Evolutionary conservation across 2,888 invertebrate species (phyloP), one percentile per base, ranked within the genome.

Genomic region (Lasioglossum leucozonium): DNA sequence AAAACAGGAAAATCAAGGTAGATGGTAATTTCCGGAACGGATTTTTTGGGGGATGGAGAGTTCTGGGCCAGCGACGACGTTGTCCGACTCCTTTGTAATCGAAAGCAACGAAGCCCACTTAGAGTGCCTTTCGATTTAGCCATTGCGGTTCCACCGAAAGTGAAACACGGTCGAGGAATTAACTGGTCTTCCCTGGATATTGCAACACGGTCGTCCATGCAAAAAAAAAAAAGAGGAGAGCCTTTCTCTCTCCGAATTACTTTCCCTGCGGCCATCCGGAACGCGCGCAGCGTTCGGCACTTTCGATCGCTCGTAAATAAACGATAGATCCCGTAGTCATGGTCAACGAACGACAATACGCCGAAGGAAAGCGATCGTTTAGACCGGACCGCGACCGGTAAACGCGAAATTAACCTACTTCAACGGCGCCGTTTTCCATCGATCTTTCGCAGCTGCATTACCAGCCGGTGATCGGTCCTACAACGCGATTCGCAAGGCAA

Each of bases 201-300:
- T 85, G 78, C 87, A 84, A 85, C 79, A 84, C 81, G 76, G 80
- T 77, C 79, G 77, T 65, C 74, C 84, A 88, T 82, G 85, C 77
- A 86, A 88, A 67, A 88, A n/a, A 86, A 87, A 67, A 88, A n/a
- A 55, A 55, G 84, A 86, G 90, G 81, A 90, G 90, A 91, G 92
- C 93, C 92, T 93, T 92, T 93, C 93, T 93, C 92, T 93, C 92
- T 93, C 86, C 85, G 76, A 91, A 91, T 90, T 87, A 91, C 93
- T 94, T 94, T 94, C 93, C 86, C 93, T 79, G 55, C 10, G 34
- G 22, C 8, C 30, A 18, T 47, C 73, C 69, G 37, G 47, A 51
- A 71, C 75, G 77, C 77, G 79, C 30, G n/a, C n/a, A n/a, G n/a
- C 13, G 30, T 18, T 65, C 26, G 30, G 22, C 72, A 82, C 76